Percentiles rank a stretch among this genome's conserved stretches.
phyloP scores from a whole-genome alignment of 2,797 vertebrate species.

The Sphaeramia orbicularis region DNA sequence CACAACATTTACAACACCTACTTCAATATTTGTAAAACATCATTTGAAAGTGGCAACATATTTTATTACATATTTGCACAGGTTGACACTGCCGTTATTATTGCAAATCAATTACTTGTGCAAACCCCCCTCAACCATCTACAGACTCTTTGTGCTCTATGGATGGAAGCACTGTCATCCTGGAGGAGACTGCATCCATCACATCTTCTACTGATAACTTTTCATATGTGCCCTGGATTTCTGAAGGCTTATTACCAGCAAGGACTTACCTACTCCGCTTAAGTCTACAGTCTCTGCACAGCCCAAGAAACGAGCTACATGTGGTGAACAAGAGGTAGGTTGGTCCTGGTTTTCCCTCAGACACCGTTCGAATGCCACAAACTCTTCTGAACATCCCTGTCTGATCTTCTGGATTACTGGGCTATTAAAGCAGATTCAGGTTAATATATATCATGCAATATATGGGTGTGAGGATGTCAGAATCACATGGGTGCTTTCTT shows the following conservation, averaged over 20 bases:
- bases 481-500: conserved; percentile 42
- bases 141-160: too few species aligned
- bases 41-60: too few species aligned
- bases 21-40: too few species aligned
- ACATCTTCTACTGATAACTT: neutral
- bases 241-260: neutral
- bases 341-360: conserved; percentile 87
- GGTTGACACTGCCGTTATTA: too few species aligned
- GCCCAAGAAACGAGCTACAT: conserved; percentile 88
- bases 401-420: conserved; percentile 93
- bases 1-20: too few species aligned
- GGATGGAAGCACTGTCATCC: too few species aligned
- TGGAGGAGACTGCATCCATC: neutral
- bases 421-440: conserved; percentile 70
- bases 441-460: neutral
- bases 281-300: conserved; percentile 91
- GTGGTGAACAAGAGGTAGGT: conserved; percentile 84
- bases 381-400: conserved; percentile 86
- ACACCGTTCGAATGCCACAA: conserved; percentile 91
- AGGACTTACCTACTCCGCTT: conserved; percentile 73
- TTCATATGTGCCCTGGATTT: conserved; percentile 13
- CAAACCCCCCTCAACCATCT: too few species aligned
- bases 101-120: too few species aligned
- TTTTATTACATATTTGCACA: too few species aligned
- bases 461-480: neutral